Conservation (phyloP, 2,888 invertebrate species). For the Psococerastis gibbosa region DNA sequence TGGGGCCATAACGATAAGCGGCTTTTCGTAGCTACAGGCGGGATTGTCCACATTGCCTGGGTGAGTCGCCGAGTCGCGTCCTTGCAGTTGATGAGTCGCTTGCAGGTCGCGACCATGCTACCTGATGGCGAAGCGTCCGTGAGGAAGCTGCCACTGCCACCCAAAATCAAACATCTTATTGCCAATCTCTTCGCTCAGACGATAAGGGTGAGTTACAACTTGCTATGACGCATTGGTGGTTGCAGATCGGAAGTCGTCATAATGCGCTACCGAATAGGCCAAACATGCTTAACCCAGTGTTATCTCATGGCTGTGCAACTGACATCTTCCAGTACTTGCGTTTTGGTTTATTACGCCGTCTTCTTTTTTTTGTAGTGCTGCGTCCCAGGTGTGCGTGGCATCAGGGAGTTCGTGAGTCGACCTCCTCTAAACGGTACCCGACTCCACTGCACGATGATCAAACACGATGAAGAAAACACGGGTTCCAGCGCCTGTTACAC, state of each 20-base stretch:
- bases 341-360: no score
- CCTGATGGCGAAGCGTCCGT: constrained; percentile 52
- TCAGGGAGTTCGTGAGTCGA: constrained; percentile 83
- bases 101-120: constrained; percentile 57
- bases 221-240: no score
- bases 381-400: constrained; percentile 71
- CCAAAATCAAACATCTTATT: constrained; percentile 64
- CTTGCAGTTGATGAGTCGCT: constrained; percentile 71
- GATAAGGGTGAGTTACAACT: constrained; percentile 57
- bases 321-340: no score
- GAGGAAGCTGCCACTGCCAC: constrained; percentile 66
- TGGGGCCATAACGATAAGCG: constrained; percentile 98
- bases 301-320: no score
- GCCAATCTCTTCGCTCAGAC: constrained; percentile 83
- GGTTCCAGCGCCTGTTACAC: constrained; percentile 60
- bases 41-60: constrained; percentile 83
- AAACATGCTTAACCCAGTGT: no score
- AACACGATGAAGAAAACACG: constrained; percentile 46
- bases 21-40: constrained; percentile 83
- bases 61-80: constrained; percentile 80
- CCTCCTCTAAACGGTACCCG: constrained; percentile 72
- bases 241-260: no score
- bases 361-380: constrained; percentile 64
- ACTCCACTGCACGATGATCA: constrained; percentile 93
- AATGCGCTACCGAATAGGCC: no score